These are phyloP conservation scores for Hapalemur alaotrensis DNA, from an alignment of 2,797 vertebrate genomes.

Conservation along the genomic window DNA sequence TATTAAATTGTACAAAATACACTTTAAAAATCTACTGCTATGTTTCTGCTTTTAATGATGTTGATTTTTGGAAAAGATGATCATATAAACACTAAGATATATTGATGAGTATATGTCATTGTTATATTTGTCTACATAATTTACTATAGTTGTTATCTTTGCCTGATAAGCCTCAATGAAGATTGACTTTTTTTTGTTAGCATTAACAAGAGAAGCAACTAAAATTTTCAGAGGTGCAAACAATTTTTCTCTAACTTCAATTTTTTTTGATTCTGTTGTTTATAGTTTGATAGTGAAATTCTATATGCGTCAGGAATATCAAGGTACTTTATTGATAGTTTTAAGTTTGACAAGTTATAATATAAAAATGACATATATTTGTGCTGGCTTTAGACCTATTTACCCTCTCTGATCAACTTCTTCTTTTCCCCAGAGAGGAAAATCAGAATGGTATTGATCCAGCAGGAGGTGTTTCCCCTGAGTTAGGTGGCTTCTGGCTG, in stretches of 20 bases:
- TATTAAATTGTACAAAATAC: not conserved
- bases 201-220: not conserved
- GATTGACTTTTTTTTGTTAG: not conserved
- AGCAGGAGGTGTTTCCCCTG: not conserved
- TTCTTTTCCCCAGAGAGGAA: not conserved
- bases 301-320: not conserved
- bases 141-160: not conserved
- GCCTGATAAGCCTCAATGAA: not conserved
- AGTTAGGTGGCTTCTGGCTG: not conserved
- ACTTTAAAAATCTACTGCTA: not conserved
- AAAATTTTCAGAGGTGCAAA: not conserved
- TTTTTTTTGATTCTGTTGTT: not conserved
- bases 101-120: not conserved
- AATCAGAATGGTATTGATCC: not conserved
- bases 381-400: not conserved
- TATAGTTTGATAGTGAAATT: not conserved
- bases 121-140: not conserved
- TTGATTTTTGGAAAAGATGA: slow-evolving; percentile 31
- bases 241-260: not conserved
- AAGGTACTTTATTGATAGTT: not conserved
- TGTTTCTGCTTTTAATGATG: not conserved
- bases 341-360: not conserved
- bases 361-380: not conserved
- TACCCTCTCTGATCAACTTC: not conserved
- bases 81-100: not conserved